Conservation (phyloP, 2,888 invertebrate genomes). For the Furcula furcula region DNA sequence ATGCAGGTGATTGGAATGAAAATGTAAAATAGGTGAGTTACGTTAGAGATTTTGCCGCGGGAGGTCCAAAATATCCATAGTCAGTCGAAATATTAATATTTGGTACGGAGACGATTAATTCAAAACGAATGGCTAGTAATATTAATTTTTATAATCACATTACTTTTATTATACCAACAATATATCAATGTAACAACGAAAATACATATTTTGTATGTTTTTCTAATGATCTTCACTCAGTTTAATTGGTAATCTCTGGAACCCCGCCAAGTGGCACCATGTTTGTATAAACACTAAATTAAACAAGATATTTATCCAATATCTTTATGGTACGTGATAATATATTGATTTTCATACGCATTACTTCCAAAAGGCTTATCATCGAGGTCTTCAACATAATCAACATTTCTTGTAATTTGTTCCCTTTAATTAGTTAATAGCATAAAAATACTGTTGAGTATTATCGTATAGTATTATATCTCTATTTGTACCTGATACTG, state of each 20-base stretch:
- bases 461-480: too few relatives aligned
- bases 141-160: slow-evolving; percentile 47
- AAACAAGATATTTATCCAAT: slow-evolving; percentile 1
- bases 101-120: slow-evolving; percentile 53
- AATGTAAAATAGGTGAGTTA: slow-evolving; percentile 22
- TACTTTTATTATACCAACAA: slow-evolving; percentile 36
- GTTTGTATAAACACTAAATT: not conserved
- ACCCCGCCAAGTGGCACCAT: slow-evolving; percentile 12
- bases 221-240: slow-evolving; percentile 11
- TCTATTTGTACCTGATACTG: too few relatives aligned
- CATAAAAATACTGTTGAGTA: too few relatives aligned
- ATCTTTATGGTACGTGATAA: not conserved
- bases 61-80: slow-evolving; percentile 53
- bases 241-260: slow-evolving; percentile 20
- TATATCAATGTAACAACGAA: slow-evolving; percentile 24
- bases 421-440: too few relatives aligned
- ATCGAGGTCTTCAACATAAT: too few relatives aligned
- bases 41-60: slow-evolving; percentile 53
- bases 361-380: too few relatives aligned
- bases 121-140: slow-evolving; percentile 45
- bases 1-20: slow-evolving; percentile 11
- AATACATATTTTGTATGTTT: slow-evolving; percentile 11
- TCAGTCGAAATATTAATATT: slow-evolving; percentile 61
- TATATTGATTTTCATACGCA: not conserved
- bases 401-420: too few relatives aligned